Evolutionary conservation across 2,113 vertebrate species (phyloP), one percentile per base, ranked within the genome.

Genomic region (Erinaceus europaeus): DNA sequence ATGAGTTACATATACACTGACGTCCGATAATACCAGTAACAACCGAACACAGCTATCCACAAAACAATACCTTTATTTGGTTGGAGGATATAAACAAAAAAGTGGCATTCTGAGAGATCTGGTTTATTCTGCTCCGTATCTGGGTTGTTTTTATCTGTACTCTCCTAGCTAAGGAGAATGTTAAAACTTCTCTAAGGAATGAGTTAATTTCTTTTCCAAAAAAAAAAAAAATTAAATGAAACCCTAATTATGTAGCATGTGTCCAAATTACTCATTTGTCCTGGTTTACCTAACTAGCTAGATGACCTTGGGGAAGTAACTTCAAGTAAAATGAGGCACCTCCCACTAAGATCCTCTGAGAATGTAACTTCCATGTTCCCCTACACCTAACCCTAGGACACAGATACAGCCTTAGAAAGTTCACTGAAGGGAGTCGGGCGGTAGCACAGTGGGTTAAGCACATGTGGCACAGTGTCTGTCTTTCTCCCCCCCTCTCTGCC

Each of bases 211-310:
- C 74, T 27, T 87, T 94, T 40, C 21, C 50, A 91, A 90, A 77
- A n/a, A n/a, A 52, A 67, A 69, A 69, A 90, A 90, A 82, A 88
- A 88, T 82, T 87, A 87, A 72, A 73, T 42, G 36, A 87, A 78
- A 76, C 84, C 25, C 82, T 87, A 94, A 89, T 90, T 90, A 89
- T 21, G 53, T 11, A 85, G 57, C 68, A 68, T 7, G 8, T 20
- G 42, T 34, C 84, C 88, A 84, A 92, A 86, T 92, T 69, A 94
- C 84, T 85, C 82, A 91, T n/a, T n/a, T n/a, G n/a, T n/a, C 88
- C 73, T 75, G 59, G 90, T 62, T 74, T 76, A 72, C 46, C 67
- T 88, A 86, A 90, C 53, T 50, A 86, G 76, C 44, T 84, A 55
- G 38, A 68, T 85, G 91, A 93, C 91, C 90, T 88, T 93, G 88